phyloP scores from a whole-genome alignment of 1,140 invertebrate species.

The Odontomachus brunneus region DNA sequence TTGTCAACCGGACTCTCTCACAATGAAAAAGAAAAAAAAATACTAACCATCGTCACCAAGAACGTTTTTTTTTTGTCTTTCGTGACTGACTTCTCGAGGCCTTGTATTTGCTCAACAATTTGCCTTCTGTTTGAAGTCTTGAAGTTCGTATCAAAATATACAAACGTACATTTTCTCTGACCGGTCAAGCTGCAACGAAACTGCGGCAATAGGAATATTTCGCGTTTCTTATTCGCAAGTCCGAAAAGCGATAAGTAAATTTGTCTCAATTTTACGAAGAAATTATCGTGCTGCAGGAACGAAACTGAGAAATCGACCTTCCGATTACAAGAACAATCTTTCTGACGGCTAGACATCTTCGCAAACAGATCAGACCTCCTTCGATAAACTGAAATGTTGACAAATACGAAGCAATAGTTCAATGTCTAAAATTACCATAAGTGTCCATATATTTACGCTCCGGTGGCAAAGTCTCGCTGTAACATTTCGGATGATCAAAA shows the following conservation, averaged over 20 bases:
- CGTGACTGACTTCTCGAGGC: not conserved
- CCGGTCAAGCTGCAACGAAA: not conserved
- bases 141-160: not conserved
- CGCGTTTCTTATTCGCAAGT: conserved; percentile 4
- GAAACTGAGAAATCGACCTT: conserved; percentile 3
- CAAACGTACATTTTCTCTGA: conserved; percentile 5
- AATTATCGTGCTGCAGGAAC: too few relatives aligned
- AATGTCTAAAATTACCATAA: too few relatives aligned
- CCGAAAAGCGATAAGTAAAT: conserved; percentile 5
- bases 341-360: too few relatives aligned
- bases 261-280: not conserved
- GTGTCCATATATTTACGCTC: too few relatives aligned
- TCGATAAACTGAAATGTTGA: conserved; percentile 2
- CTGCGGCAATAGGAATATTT: too few relatives aligned
- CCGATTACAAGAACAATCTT: conserved; percentile 15
- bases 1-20: not conserved
- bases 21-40: not conserved
- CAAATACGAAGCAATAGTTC: conserved; percentile 13
- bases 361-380: not conserved
- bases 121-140: not conserved
- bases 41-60: not conserved
- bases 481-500: too few relatives aligned
- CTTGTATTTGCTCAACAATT: not conserved
- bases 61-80: not conserved
- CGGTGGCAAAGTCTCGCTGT: too few relatives aligned